These are phyloP conservation scores for Epinotia brunnichana DNA, from an alignment of 2,888 invertebrate genomes.

Conservation along the genomic window DNA sequence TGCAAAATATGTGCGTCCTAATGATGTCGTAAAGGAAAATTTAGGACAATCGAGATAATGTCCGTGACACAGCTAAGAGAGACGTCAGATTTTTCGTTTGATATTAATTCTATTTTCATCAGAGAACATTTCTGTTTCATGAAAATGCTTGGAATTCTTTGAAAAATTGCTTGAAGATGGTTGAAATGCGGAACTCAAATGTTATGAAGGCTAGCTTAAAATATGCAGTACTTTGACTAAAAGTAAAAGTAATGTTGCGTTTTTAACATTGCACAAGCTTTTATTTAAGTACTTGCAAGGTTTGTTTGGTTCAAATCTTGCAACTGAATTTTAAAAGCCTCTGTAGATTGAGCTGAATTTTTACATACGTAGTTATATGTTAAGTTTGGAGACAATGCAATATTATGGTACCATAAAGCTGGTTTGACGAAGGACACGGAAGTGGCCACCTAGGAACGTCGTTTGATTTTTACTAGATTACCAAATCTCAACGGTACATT, in stretches of 20 bases:
- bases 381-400: no score
- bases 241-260: background rate
- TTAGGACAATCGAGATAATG: constrained; percentile 26
- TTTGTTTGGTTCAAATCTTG: no score
- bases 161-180: background rate
- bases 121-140: background rate
- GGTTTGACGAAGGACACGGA: no score
- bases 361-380: no score
- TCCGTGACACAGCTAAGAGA: background rate
- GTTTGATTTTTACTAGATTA: no score
- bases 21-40: constrained; percentile 27
- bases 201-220: background rate
- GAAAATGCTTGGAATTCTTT: background rate
- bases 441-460: no score
- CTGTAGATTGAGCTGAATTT: no score
- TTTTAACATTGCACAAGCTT: background rate
- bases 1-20: constrained; percentile 19
- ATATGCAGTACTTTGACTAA: background rate
- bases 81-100: constrained; percentile 7
- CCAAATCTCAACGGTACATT: no score
- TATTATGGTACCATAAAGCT: no score
- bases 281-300: no score
- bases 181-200: background rate
- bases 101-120: constrained; percentile 10
- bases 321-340: no score